Base-by-base conservation (phyloP, 2,113 vertebrate species). In the Pomatostomus ruficeps region DNA sequence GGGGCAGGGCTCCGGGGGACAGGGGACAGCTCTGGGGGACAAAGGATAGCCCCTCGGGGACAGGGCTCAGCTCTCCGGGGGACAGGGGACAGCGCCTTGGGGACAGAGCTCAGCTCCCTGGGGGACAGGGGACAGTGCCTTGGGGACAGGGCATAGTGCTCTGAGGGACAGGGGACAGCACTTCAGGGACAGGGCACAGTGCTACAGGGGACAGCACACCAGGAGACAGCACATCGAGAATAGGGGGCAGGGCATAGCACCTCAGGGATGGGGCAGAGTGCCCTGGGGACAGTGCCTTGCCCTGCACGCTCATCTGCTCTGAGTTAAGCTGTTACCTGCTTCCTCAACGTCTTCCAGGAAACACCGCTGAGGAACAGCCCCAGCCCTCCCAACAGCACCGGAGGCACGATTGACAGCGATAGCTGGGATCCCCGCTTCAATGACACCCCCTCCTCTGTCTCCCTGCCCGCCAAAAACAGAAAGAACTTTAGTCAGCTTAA, bases 301-400 rank as follows among this genome's bases (percentile, higher is more conserved):
- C 1, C 25, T 0, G 0, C 23, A 2, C 5, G 1, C 0, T 0
- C 3, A 3, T 4, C 8, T 4, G 38, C 35, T 71, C 48, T 0
- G 0, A 9, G 16, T 48, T 43, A 45, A 78, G 70, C 33, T 36
- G 51, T 43, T 51, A 22, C 26, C 49, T 3, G 7, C 19, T 65
- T 74, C 22, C 25, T 46, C 8, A 3, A 20, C 0, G 1, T 29
- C 43, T 91, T 74, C 43, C 79, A 99, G 99, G 99, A 99, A 83
- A 96, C 98, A 2, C 97, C 98, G 6, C 95, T 99, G 75, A 97
- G 99, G 94, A 99, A 98, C 96, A 99, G 98, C 91, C 99, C 99
- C 85, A 99, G 99, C 91, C 99, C 99, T 2, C 99, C 99, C 35
- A 99, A 99, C 97, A 99, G 99, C 96, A 99, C 99, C 1, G 98